Evolutionary conservation across 64 coral and sea anemone genomes (phyloP).

Genomic region (Astreopora myriophthalma): DNA sequence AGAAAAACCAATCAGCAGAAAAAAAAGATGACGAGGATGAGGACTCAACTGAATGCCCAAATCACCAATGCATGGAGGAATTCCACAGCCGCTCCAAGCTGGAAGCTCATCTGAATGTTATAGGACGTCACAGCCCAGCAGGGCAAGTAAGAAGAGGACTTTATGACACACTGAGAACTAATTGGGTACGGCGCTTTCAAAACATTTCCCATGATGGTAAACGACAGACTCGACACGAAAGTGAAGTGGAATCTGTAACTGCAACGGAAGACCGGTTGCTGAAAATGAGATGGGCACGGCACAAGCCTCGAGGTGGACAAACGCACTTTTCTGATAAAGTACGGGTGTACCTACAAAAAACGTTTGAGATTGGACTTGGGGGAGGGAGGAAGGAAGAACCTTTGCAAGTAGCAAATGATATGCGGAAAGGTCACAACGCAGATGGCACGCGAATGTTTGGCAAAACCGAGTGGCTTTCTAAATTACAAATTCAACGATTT

Average conservation of each 20-base stretch:
- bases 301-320: slow-evolving; percentile 41
- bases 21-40: neutral
- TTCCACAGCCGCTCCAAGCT: slow-evolving; percentile 44
- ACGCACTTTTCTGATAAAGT: slow-evolving; percentile 44
- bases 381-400: slow-evolving; percentile 62
- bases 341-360: slow-evolving; percentile 9
- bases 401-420: slow-evolving; percentile 45
- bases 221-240: neutral
- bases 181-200: slow-evolving; percentile 37
- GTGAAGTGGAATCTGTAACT: neutral
- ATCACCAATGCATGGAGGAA: slow-evolving; percentile 39
- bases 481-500: slow-evolving; percentile 25
- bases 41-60: slow-evolving; percentile 12
- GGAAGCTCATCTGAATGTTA: slow-evolving; percentile 46
- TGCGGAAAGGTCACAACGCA: slow-evolving; percentile 18
- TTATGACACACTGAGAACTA: slow-evolving; percentile 29
- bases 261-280: neutral
- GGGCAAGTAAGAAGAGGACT: neutral
- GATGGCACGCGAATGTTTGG: slow-evolving; percentile 28
- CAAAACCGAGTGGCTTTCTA: slow-evolving; percentile 62
- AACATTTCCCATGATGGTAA: neutral
- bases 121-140: slow-evolving; percentile 14
- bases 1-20: neutral
- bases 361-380: slow-evolving; percentile 22
- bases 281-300: slow-evolving; percentile 52